Evolutionary conservation across 2,888 invertebrate genomes (phyloP).

Genomic region (Drosophila nr. fundita): DNA sequence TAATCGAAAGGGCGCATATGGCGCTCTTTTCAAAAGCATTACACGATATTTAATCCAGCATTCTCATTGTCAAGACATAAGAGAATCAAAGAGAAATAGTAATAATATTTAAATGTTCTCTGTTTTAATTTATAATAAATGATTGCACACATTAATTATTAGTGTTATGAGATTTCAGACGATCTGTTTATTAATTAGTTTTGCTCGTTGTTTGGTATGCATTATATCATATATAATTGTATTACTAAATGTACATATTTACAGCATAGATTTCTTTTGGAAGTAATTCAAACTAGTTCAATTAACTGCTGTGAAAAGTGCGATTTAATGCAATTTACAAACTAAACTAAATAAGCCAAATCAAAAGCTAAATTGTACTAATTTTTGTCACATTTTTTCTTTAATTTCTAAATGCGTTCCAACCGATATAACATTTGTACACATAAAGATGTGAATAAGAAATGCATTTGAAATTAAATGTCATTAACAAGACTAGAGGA

Average conservation of each 20-base stretch:
- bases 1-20: slow-evolving; percentile 9
- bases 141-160: background rate
- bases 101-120: background rate
- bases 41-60: background rate
- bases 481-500: slow-evolving; percentile 38
- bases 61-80: background rate
- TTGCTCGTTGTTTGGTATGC: slow-evolving; percentile 8
- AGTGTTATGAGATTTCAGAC: slow-evolving; percentile 47
- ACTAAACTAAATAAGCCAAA: slow-evolving; percentile 36
- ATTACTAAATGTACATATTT: slow-evolving; percentile 68
- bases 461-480: slow-evolving; percentile 23
- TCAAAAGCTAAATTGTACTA: slow-evolving; percentile 44
- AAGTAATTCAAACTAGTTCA: slow-evolving; percentile 32
- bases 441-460: slow-evolving; percentile 17
- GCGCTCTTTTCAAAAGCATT: background rate
- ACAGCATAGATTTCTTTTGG: slow-evolving; percentile 41
- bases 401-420: slow-evolving; percentile 31
- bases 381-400: slow-evolving; percentile 31
- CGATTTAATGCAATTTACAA: slow-evolving; percentile 47
- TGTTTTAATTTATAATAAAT: background rate
- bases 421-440: slow-evolving; percentile 29
- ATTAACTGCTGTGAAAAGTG: slow-evolving; percentile 49
- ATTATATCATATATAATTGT: slow-evolving; percentile 25
- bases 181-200: slow-evolving; percentile 34
- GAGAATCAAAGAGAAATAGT: background rate